A percentile compares a stretch with the other conserved stretches of the same genome.
These are phyloP conservation scores for Acipenser ruthenus DNA, from an alignment of 2,797 vertebrate species.

Conservation along the genomic window DNA sequence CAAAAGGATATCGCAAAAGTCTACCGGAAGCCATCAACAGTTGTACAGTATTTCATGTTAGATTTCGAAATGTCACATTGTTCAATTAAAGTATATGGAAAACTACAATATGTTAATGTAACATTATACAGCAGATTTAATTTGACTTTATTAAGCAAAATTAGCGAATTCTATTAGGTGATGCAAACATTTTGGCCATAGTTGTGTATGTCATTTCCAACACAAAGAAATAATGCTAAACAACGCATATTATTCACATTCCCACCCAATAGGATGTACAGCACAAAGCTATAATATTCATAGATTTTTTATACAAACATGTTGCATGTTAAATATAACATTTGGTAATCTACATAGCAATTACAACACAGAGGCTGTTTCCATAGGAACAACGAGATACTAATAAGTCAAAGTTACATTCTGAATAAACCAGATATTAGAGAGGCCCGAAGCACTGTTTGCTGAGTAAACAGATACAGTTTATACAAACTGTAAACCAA, in stretches of 20 bases:
- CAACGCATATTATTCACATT: slow-evolving; percentile 12
- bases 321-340: slow-evolving; percentile 1
- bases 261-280: slow-evolving; percentile 72
- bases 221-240: neutral
- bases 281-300: slow-evolving; percentile 8
- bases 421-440: neutral
- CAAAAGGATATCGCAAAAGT: too few relatives aligned
- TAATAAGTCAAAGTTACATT: neutral
- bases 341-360: slow-evolving; percentile 49
- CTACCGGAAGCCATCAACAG: too few relatives aligned
- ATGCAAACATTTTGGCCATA: neutral
- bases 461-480: slow-evolving; percentile 23
- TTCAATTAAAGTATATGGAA: neutral
- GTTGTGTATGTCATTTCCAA: neutral
- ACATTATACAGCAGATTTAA: too few relatives aligned
- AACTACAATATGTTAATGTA: neutral
- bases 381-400: slow-evolving; percentile 64
- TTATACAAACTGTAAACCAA: slow-evolving; percentile 12
- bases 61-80: neutral
- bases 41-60: too few relatives aligned
- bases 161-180: neutral
- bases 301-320: slow-evolving; percentile 3
- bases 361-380: slow-evolving; percentile 56
- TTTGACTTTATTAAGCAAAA: neutral
- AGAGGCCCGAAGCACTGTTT: neutral